phyloP scores from a whole-genome alignment of 2,113 vertebrate species.

The Entosphenus tridentatus region DNA sequence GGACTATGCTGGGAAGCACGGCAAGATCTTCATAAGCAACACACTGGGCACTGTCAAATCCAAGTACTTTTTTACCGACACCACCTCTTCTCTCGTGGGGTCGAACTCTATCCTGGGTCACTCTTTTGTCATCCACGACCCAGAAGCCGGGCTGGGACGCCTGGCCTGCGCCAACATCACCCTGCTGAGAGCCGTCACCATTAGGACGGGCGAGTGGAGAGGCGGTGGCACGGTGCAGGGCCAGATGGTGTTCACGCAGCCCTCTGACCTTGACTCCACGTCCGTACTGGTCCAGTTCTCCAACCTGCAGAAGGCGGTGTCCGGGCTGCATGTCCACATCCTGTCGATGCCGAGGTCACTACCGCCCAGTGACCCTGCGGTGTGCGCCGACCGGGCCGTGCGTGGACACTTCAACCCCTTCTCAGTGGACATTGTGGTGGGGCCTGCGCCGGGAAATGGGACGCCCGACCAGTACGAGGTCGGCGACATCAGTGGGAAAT shows the following conservation, averaged over 20 bases:
- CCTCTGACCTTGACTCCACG: slow-evolving; percentile 22
- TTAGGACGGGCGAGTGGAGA: slow-evolving; percentile 18
- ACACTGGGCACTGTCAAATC: slow-evolving; percentile 11
- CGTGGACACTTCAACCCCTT: slow-evolving; percentile 35
- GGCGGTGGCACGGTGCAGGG: slow-evolving; percentile 18
- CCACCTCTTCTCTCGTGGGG: slow-evolving; percentile 22
- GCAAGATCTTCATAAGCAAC: slow-evolving; percentile 16
- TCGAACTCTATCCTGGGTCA: slow-evolving; percentile 18
- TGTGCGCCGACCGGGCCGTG: slow-evolving; percentile 25
- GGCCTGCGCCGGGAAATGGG: slow-evolving; percentile 22
- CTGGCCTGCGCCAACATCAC: slow-evolving; percentile 38
- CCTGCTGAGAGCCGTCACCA: slow-evolving; percentile 14
- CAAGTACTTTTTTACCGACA: slow-evolving; percentile 33
- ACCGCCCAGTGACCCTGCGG: slow-evolving; percentile 6
- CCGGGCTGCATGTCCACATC: slow-evolving; percentile 30
- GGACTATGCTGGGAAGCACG: slow-evolving; percentile 25
- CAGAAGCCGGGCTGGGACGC: slow-evolving; percentile 14
- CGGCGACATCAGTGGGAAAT: slow-evolving; percentile 39
- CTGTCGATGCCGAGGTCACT: slow-evolving; percentile 18
- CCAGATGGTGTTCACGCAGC: slow-evolving; percentile 19
- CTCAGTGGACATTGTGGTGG: slow-evolving; percentile 15
- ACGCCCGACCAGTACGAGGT: slow-evolving; percentile 36
- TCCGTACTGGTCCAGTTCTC: slow-evolving; percentile 19
- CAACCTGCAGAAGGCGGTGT: slow-evolving; percentile 17
- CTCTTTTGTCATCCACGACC: slow-evolving; percentile 29